Evolutionary conservation across 2,797 vertebrate genomes (phyloP).

Genomic region (Crenichthys baileyi): DNA sequence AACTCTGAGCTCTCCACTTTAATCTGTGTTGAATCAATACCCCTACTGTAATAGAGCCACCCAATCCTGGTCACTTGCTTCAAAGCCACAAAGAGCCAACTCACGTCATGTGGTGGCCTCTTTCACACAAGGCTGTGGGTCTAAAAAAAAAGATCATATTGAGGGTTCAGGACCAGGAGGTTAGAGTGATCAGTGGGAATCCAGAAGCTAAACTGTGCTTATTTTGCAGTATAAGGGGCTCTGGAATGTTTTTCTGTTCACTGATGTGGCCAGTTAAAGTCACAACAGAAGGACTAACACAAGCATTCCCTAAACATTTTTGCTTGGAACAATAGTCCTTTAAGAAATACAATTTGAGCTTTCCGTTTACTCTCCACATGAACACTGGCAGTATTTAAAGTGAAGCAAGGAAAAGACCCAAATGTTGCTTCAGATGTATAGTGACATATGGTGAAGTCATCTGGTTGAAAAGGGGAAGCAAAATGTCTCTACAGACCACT

Average conservation of each 20-base stretch:
- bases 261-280: not conserved
- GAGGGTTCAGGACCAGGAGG: constrained; percentile 12
- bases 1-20: constrained; percentile 42
- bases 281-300: not conserved
- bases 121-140: constrained; percentile 64
- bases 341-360: not conserved
- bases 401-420: not conserved
- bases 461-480: constrained; percentile 27
- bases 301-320: constrained; percentile 2
- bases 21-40: constrained; percentile 81
- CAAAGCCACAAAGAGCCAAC: constrained; percentile 72
- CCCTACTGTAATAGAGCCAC: constrained; percentile 76
- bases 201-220: constrained; percentile 29
- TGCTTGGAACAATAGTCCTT: not conserved
- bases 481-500: constrained; percentile 24
- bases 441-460: constrained; percentile 52
- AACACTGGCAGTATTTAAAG: not conserved
- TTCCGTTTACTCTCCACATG: not conserved
- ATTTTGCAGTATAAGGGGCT: constrained; percentile 10
- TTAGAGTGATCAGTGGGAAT: constrained; percentile 39
- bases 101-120: constrained; percentile 72
- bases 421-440: constrained; percentile 26
- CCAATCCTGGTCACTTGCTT: constrained; percentile 74
- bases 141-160: constrained; percentile 66
- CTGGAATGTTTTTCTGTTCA: not conserved